These are phyloP conservation scores for Jacana jacana DNA, from an alignment of 2,113 vertebrate genomes.

Conservation along the genomic window DNA sequence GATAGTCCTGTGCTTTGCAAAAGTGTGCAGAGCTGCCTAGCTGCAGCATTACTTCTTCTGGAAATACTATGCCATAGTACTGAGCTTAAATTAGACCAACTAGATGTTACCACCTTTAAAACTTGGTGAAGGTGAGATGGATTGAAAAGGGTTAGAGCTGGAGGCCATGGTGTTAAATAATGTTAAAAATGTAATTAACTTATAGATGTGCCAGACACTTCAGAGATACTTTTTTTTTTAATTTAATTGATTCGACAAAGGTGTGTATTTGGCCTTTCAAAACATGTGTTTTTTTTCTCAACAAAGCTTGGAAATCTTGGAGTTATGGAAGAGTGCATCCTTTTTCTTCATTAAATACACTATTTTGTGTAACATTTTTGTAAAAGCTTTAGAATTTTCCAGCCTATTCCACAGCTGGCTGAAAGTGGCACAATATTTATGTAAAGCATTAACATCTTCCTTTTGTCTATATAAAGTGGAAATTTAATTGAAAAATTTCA, in stretches of 20 bases:
- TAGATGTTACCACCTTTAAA: background rate
- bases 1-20: background rate
- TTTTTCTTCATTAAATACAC: background rate
- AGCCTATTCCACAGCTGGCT: background rate
- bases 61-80: background rate
- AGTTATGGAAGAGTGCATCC: background rate
- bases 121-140: background rate
- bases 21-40: background rate
- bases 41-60: background rate
- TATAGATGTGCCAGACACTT: background rate
- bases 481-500: background rate
- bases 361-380: background rate
- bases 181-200: background rate
- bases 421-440: background rate
- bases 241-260: background rate
- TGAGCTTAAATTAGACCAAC: background rate
- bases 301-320: background rate
- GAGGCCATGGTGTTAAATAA: background rate
- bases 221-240: background rate
- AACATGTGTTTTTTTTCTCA: background rate
- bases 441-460: background rate
- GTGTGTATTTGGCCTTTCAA: background rate
- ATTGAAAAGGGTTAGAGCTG: background rate
- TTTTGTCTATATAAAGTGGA: background rate
- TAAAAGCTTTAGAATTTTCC: background rate